A percentile compares a stretch with the other conserved stretches of the same genome.
Evolutionary conservation across 2,797 vertebrate species (phyloP).

Genomic region (Paedocypris micromegethes): DNA sequence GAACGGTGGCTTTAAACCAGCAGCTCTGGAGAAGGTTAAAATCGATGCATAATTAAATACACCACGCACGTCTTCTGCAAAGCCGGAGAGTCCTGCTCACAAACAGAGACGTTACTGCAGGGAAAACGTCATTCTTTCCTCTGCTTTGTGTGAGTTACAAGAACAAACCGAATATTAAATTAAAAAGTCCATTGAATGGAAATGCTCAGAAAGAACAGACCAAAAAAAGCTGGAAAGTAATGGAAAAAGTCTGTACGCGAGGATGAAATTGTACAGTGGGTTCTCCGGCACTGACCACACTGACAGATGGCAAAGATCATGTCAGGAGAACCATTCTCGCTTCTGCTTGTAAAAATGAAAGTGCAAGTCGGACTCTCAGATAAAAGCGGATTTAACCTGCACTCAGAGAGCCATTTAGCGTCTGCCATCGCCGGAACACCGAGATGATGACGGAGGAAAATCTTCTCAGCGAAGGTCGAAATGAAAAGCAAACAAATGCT

Average conservation of each 20-base stretch:
- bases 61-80: slow-evolving; percentile 25
- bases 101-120: slow-evolving; percentile 22
- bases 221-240: slow-evolving; percentile 3
- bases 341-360: slow-evolving; percentile 50
- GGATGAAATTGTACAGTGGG: slow-evolving; percentile 22
- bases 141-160: slow-evolving; percentile 9
- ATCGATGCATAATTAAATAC: slow-evolving; percentile 41
- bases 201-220: slow-evolving; percentile 11
- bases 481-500: slow-evolving; percentile 24
- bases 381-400: slow-evolving; percentile 43
- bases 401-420: slow-evolving; percentile 29
- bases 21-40: slow-evolving; percentile 19
- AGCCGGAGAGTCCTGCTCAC: slow-evolving; percentile 26
- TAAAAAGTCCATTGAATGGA: slow-evolving; percentile 18
- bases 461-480: slow-evolving; percentile 12
- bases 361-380: slow-evolving; percentile 34
- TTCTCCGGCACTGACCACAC: slow-evolving; percentile 28
- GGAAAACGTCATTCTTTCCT: neutral
- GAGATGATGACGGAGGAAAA: slow-evolving; percentile 7
- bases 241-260: neutral
- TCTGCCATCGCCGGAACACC: slow-evolving; percentile 16
- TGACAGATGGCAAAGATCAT: slow-evolving; percentile 52
- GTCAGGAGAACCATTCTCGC: slow-evolving; percentile 47
- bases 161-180: slow-evolving; percentile 20
- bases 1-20: slow-evolving; percentile 14